Percentiles rank a stretch among this genome's conserved stretches.
phyloP scores from a whole-genome alignment of 2,113 vertebrate species.

The Ramphastos sulfuratus region DNA sequence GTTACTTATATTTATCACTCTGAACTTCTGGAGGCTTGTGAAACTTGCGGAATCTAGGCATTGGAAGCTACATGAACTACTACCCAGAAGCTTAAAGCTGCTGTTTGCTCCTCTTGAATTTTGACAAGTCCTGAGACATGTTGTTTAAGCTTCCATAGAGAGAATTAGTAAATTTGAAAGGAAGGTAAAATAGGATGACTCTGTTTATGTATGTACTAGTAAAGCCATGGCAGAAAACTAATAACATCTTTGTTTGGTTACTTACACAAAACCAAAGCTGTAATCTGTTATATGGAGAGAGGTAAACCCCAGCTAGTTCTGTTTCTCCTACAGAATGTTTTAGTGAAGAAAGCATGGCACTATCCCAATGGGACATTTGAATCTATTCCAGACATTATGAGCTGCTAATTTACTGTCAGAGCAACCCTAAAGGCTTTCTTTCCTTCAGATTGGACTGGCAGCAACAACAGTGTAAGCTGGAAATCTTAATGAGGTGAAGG shows the following conservation, averaged over 20 bases:
- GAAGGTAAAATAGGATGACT: background rate
- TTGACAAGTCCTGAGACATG: background rate
- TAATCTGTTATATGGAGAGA: background rate
- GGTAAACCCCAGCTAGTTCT: background rate
- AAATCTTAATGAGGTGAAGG: slow-evolving; percentile 14
- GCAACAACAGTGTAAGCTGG: background rate
- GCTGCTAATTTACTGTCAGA: slow-evolving; percentile 34
- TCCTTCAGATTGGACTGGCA: slow-evolving; percentile 18
- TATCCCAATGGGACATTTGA: background rate
- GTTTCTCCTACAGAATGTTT: background rate
- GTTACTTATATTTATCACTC: slow-evolving; percentile 53
- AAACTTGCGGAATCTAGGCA: slow-evolving; percentile 10
- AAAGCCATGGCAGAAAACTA: background rate
- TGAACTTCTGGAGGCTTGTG: slow-evolving; percentile 14
- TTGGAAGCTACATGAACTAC: background rate
- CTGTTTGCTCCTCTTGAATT: slow-evolving; percentile 19
- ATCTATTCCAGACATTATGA: slow-evolving; percentile 40
- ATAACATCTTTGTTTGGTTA: background rate
- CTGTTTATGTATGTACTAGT: background rate
- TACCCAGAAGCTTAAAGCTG: slow-evolving; percentile 2
- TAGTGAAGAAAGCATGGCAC: background rate
- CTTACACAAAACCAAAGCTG: background rate
- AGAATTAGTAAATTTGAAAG: background rate
- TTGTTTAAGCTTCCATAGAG: background rate
- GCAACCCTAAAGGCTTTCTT: slow-evolving; percentile 5